Conservation (phyloP, 2,113 vertebrate genomes). For the Scatophagus argus region DNA sequence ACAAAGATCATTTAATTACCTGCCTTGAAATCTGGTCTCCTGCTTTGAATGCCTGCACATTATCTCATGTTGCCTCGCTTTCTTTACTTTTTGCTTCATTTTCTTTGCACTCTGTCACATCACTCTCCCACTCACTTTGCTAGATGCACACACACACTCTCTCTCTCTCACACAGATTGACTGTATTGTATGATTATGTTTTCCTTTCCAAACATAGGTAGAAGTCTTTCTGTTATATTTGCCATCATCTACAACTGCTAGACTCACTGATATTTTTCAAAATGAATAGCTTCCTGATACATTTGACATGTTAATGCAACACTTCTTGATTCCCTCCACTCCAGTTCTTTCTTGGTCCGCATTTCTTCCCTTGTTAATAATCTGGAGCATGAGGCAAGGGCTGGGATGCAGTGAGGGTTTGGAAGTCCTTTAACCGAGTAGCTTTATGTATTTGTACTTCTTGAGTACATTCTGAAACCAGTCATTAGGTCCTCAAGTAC, state of each 20-base stretch:
- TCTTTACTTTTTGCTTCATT: not conserved
- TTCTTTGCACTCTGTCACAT: not conserved
- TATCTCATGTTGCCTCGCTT: not conserved
- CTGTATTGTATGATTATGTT: no score
- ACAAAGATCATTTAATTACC: conserved; percentile 65
- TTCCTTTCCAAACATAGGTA: not conserved
- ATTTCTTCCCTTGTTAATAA: not conserved
- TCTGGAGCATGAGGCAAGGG: not conserved
- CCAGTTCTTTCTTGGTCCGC: not conserved
- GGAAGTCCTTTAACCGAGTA: not conserved
- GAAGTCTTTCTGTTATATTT: not conserved
- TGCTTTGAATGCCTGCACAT: conserved; percentile 42
- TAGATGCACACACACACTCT: not conserved
- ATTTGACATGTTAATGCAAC: conserved; percentile 15
- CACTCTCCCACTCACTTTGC: not conserved
- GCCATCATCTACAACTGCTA: not conserved
- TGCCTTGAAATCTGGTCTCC: conserved; percentile 39
- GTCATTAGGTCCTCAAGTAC: not conserved
- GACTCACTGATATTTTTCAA: not conserved
- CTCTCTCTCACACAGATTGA: conserved; percentile 6
- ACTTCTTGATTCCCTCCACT: not conserved
- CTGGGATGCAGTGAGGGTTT: not conserved
- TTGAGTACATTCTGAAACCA: not conserved
- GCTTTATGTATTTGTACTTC: not conserved
- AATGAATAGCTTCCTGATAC: not conserved